Evolutionary conservation across 2,113 vertebrate genomes (phyloP).

Genomic region (Propithecus coquereli): DNA sequence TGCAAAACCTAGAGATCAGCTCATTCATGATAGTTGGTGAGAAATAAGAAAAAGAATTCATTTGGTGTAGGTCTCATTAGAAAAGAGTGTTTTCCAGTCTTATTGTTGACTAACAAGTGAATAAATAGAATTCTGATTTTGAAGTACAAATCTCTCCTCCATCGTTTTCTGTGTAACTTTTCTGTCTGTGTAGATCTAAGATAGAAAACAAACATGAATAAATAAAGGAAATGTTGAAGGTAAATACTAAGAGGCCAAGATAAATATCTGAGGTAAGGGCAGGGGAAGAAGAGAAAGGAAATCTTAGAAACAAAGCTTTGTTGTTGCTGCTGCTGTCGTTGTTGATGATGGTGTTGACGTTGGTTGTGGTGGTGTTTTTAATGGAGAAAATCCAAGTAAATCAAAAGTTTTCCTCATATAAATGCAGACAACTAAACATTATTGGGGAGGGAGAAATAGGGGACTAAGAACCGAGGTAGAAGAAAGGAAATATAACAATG

Average conservation of each 20-base stretch:
- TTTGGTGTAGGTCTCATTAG: background rate
- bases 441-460: background rate
- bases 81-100: background rate
- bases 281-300: background rate
- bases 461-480: background rate
- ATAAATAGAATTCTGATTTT: slow-evolving; percentile 6
- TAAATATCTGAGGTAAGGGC: background rate
- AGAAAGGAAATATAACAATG: background rate
- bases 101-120: background rate
- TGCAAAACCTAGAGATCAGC: background rate
- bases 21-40: background rate
- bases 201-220: background rate
- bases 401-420: background rate
- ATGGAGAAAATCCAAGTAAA: slow-evolving; percentile 1
- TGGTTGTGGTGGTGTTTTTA: background rate
- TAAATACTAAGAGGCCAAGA: slow-evolving; percentile 21
- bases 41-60: background rate
- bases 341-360: background rate
- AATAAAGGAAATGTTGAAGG: slow-evolving; percentile 35
- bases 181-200: background rate
- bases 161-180: background rate
- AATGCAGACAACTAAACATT: background rate
- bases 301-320: background rate
- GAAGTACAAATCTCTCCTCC: background rate
- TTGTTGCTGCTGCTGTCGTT: background rate